Percentiles rank a stretch among this genome's conserved stretches.
Conservation (phyloP, 1,140 invertebrate genomes). For the Cydia fagiglandana region DNA sequence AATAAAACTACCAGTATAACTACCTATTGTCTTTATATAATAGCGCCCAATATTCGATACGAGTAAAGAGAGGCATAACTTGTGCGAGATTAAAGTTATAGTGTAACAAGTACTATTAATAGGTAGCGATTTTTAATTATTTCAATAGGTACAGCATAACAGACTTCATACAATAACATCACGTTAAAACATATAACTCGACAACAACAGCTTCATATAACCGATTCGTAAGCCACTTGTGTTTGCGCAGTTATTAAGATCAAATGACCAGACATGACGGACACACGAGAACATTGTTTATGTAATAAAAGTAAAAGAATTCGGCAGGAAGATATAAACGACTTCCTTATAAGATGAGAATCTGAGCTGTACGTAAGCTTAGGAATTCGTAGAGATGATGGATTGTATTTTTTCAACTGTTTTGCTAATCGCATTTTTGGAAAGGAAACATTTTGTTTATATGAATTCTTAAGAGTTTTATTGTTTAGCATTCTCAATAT, state of each 20-base stretch:
- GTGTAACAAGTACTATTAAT: no score
- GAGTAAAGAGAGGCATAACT: no score
- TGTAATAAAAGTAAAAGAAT: slow-evolving; percentile 44
- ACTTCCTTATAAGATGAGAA: slow-evolving; percentile 42
- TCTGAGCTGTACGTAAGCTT: slow-evolving; percentile 1
- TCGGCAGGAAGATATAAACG: slow-evolving; percentile 58
- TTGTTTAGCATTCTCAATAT: neutral
- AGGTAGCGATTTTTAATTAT: no score
- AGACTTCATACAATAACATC: no score
- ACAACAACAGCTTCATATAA: neutral
- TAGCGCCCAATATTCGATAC: no score
- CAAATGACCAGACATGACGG: slow-evolving; percentile 51
- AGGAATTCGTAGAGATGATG: neutral
- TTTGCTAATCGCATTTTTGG: neutral
- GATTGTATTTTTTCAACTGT: slow-evolving; percentile 2
- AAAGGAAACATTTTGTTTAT: neutral
- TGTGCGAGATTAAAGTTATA: no score
- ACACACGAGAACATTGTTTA: slow-evolving; percentile 42
- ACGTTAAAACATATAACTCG: neutral
- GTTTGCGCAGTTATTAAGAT: slow-evolving; percentile 61
- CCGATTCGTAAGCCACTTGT: slow-evolving; percentile 43
- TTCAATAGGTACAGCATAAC: no score
- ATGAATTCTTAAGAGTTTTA: slow-evolving; percentile 7
- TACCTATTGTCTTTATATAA: no score
- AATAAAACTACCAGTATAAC: no score